A percentile compares a stretch with the other conserved stretches of the same genome.
Evolutionary conservation across 2,113 vertebrate genomes (phyloP).

Genomic region (Lipophrys pholis): DNA sequence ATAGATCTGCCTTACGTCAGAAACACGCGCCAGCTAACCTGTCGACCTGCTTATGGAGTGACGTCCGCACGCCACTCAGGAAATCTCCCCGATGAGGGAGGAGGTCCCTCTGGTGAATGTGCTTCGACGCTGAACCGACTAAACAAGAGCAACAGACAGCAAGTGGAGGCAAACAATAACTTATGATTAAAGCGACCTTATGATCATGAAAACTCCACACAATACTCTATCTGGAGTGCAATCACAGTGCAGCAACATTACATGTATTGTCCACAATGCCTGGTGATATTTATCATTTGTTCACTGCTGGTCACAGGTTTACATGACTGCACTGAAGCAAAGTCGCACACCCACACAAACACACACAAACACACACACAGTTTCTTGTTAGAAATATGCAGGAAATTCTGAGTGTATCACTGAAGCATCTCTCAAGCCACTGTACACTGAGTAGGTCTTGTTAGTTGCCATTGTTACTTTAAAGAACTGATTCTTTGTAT

Average conservation of each 20-base stretch:
- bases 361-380: background rate
- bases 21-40: background rate
- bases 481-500: too few species aligned
- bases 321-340: slow-evolving; percentile 24
- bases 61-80: background rate
- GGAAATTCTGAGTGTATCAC: too few species aligned
- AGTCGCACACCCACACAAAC: background rate
- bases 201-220: slow-evolving; percentile 20
- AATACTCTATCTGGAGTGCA: slow-evolving; percentile 32
- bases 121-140: background rate
- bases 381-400: too few species aligned
- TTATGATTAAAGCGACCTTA: slow-evolving; percentile 31
- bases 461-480: too few species aligned
- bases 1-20: background rate
- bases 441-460: too few species aligned
- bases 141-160: too few species aligned
- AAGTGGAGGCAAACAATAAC: slow-evolving; percentile 20
- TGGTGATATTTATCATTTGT: slow-evolving; percentile 54
- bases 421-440: too few species aligned
- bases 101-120: background rate
- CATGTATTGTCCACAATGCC: background rate
- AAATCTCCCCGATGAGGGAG: background rate
- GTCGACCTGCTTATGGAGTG: background rate
- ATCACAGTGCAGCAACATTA: slow-evolving; percentile 26
- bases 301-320: slow-evolving; percentile 43